Evolutionary conservation across 2,797 vertebrate genomes (phyloP).

Genomic region (Cichlasoma orientale): DNA sequence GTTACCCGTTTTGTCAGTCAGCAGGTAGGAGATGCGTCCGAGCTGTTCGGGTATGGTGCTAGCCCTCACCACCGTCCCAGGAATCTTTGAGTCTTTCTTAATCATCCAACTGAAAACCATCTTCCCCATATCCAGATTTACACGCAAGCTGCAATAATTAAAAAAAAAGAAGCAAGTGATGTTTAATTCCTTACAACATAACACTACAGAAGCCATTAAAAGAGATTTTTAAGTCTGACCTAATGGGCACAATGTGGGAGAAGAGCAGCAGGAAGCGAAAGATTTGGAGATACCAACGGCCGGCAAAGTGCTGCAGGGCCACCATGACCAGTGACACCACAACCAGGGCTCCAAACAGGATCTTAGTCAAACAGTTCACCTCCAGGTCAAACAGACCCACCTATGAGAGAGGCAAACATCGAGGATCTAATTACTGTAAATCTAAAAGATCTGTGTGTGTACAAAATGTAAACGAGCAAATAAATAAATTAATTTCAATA

Average conservation of each 20-base stretch:
- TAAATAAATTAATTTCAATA: not conserved
- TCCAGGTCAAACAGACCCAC: slow-evolving; percentile 97
- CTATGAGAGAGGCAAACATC: slow-evolving; percentile 67
- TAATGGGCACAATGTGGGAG: slow-evolving; percentile 98
- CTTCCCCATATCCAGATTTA: slow-evolving; percentile 99
- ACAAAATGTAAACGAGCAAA: not conserved
- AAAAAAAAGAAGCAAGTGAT: rapidly evolving
- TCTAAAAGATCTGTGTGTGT: not conserved
- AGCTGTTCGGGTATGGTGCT: slow-evolving; percentile 98
- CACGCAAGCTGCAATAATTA: slow-evolving; percentile 84
- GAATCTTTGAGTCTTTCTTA: slow-evolving; percentile 94
- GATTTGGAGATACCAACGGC: slow-evolving; percentile 98
- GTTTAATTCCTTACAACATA: not conserved
- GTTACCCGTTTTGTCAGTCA: slow-evolving; percentile 97
- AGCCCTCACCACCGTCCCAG: slow-evolving; percentile 93
- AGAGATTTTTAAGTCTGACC: slow-evolving; percentile 74
- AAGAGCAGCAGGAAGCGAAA: slow-evolving; percentile 96
- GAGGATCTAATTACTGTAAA: not conserved
- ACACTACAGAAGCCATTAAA: not conserved
- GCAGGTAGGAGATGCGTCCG: slow-evolving; percentile 95
- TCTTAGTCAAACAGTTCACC: slow-evolving; percentile 98
- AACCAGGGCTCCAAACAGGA: slow-evolving; percentile 93
- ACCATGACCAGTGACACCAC: slow-evolving; percentile 98
- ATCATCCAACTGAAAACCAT: slow-evolving; percentile 99
- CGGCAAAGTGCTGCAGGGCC: slow-evolving; percentile 95